Base-by-base conservation (phyloP, 1,140 invertebrate species). In the Epicauta chinensis region DNA sequence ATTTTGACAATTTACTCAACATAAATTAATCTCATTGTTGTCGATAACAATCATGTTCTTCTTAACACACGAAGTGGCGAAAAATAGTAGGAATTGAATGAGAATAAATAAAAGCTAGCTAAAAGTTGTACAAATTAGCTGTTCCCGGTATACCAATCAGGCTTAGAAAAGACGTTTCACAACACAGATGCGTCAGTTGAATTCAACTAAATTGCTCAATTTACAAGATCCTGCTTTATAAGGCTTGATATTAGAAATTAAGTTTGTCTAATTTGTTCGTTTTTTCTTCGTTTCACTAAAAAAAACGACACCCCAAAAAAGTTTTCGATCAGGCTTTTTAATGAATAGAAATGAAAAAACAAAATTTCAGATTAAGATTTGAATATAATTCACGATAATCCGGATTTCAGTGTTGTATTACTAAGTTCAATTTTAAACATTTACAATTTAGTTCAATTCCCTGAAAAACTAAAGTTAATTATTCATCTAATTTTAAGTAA, bases 191-290 rank as follows among this genome's bases (percentile, higher is more conserved):
- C 40, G 50, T 44, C 40, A 17, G 38, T 42, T 41, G 15, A 40
- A 51, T 35, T 37, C 40, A 31, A 23, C 23, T 44, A 43, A 51
- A 51, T 51, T 51, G 40, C 40, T 44, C 50, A 51, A 51, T 51
- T 51, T 51, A 32, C 41, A 44, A 51, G 50, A 31, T 16, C 42
- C 40, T 51, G 39, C 29, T 51, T 39, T 44, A 35, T 23, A 43
- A 51, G 6, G 49, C 39, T 42, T 51, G 37, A 51, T 51, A 41
- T 31, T 50, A 50, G 47, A 29, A 50, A 50, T 50, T 50, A 40
- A 50, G 38, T 50, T 50, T 36, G 39, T 50, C 17, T 36, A 40
- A 32, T 50, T 17, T 32, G 42, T 51, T 40, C 12, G 32, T 34
- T 34, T 11, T 34, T 12, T 11, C 11, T 34, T 34, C 3, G 6